phyloP scores from a whole-genome alignment of 2,888 invertebrate species.

The Limnephilus marmoratus region DNA sequence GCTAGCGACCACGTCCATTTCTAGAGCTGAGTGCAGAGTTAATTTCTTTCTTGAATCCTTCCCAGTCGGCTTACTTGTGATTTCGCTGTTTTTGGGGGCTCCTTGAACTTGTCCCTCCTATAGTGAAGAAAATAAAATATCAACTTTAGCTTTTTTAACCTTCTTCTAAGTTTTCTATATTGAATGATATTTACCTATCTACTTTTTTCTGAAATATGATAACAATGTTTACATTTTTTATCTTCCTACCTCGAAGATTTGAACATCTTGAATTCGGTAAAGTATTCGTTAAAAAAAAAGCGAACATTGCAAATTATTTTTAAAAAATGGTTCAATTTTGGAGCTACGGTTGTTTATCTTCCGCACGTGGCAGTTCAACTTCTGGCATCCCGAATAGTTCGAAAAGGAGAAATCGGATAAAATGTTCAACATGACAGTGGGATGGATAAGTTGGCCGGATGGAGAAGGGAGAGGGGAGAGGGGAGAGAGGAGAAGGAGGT shows the following conservation, averaged over 20 bases:
- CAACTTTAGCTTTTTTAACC: neutral
- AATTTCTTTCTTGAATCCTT: no score
- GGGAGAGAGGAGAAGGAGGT: neutral
- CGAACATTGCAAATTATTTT: no score
- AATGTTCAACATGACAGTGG: slow-evolving; percentile 45
- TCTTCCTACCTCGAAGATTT: no score
- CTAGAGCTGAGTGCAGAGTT: no score
- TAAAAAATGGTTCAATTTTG: neutral
- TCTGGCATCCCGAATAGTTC: slow-evolving; percentile 2
- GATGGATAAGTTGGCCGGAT: slow-evolving; percentile 32
- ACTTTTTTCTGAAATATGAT: neutral
- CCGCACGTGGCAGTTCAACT: slow-evolving; percentile 5
- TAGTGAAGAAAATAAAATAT: neutral
- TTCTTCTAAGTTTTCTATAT: neutral
- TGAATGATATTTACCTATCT: neutral
- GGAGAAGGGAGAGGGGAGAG: neutral
- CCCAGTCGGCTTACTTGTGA: no score
- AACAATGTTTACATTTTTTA: neutral
- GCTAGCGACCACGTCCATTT: no score
- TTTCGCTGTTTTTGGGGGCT: no score
- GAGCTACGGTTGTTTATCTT: neutral
- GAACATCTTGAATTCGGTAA: no score
- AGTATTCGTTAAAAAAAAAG: no score
- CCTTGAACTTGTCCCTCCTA: no score
- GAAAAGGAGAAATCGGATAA: slow-evolving; percentile 38